phyloP scores from a whole-genome alignment of 30 jellyfish, hydroid and myxozoan species.

The Aurelia sp. region DNA sequence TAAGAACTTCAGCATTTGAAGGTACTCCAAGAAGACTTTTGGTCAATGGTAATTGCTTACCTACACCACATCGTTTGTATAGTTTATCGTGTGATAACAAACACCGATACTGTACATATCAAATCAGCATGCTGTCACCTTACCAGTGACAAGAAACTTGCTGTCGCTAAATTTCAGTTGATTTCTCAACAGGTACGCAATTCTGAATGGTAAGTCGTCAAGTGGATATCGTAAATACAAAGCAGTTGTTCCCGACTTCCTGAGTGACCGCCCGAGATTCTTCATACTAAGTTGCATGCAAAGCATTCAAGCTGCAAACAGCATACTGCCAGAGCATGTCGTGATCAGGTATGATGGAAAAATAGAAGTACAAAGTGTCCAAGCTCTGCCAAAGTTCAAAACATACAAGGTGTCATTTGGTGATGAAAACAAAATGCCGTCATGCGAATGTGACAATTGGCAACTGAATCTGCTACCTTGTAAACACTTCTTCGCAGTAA shows the following conservation, averaged over 20 bases:
- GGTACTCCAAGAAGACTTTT: background rate
- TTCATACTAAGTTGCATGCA: slow-evolving; percentile 17
- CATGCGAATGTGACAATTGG: slow-evolving; percentile 51
- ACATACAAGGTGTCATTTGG: slow-evolving; percentile 16
- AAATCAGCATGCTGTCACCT: background rate
- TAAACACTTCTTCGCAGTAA: slow-evolving; percentile 41
- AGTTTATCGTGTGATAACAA: background rate
- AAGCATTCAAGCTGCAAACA: slow-evolving; percentile 19
- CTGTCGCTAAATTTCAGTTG: background rate
- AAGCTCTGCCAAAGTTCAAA: slow-evolving; percentile 15
- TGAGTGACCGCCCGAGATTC: slow-evolving; percentile 16
- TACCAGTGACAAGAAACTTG: background rate
- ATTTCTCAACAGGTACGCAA: slow-evolving; percentile 1
- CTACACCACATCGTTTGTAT: too few relatives aligned
- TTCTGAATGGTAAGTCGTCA: slow-evolving; percentile 10
- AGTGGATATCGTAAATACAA: slow-evolving; percentile 17
- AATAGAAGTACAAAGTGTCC: slow-evolving; percentile 17
- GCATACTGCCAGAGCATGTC: slow-evolving; percentile 2
- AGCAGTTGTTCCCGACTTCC: slow-evolving; percentile 8
- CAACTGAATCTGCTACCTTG: slow-evolving; percentile 34
- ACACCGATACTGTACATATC: background rate
- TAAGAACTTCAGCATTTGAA: background rate
- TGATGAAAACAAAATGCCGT: slow-evolving; percentile 17
- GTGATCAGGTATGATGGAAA: slow-evolving; percentile 1
- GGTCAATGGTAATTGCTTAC: too few relatives aligned